Evolutionary conservation across 2,797 vertebrate species (phyloP).

Genomic region (Oreonectes daqikongensis): DNA sequence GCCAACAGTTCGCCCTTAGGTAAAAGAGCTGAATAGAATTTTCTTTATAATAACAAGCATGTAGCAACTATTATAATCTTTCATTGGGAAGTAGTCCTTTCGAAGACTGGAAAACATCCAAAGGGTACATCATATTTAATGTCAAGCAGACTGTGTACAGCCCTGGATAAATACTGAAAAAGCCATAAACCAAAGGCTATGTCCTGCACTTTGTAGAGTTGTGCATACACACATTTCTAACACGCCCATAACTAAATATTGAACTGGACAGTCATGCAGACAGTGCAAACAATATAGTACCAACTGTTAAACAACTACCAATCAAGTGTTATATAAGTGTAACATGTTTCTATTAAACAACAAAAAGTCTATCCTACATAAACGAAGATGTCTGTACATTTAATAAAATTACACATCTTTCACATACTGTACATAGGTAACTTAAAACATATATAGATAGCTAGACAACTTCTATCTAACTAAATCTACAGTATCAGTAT

Average conservation of each 20-base stretch:
- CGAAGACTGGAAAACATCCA: constrained; percentile 21
- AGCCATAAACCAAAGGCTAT: constrained; percentile 31
- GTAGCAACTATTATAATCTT: neutral
- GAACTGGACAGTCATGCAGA: constrained; percentile 41
- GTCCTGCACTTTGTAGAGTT: constrained; percentile 41
- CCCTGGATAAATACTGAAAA: constrained; percentile 28
- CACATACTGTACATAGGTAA: no score
- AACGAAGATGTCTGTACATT: neutral
- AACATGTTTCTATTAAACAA: constrained; percentile 26
- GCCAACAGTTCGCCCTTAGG: neutral
- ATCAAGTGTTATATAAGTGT: constrained; percentile 15
- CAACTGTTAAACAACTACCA: constrained; percentile 28
- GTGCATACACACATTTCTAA: constrained; percentile 49
- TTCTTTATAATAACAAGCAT: neutral
- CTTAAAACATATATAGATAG: no score
- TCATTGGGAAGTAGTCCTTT: neutral
- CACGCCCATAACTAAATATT: constrained; percentile 60
- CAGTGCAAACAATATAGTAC: constrained; percentile 43
- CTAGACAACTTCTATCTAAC: no score
- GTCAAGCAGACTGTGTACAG: constrained; percentile 20
- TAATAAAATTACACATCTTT: no score
- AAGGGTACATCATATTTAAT: constrained; percentile 3
- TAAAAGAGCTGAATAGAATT: neutral
- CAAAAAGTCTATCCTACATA: constrained; percentile 1
- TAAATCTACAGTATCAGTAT: no score